A percentile compares a stretch with the other conserved stretches of the same genome.
These are phyloP conservation scores for Chamaetylas fuelleborni DNA, from an alignment of 2,113 vertebrate genomes.

Conservation along the genomic window DNA sequence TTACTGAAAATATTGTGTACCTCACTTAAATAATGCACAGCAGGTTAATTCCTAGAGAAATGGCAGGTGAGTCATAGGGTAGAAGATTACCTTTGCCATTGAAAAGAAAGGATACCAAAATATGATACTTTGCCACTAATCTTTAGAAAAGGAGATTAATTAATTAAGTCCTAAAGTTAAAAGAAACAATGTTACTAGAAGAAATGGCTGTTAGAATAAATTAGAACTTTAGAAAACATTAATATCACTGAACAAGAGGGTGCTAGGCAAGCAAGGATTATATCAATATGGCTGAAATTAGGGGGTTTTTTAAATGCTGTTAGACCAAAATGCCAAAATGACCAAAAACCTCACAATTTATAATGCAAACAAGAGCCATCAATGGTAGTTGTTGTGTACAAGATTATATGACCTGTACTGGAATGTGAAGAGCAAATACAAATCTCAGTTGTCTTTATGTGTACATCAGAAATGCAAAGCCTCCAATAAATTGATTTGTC, in stretches of 20 bases:
- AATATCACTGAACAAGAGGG: neutral
- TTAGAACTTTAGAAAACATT: neutral
- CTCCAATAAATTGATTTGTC: neutral
- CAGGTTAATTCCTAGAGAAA: neutral
- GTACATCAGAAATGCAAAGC: neutral
- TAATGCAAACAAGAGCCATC: neutral
- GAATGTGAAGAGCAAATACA: neutral
- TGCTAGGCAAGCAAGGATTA: neutral
- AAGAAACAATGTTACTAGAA: neutral
- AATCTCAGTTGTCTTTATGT: neutral
- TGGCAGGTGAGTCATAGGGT: neutral
- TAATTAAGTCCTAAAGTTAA: neutral
- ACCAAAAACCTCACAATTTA: neutral
- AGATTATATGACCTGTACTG: neutral
- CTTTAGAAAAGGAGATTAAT: neutral
- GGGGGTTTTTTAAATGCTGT: neutral
- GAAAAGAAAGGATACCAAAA: neutral
- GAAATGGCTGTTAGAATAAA: neutral
- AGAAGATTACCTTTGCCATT: neutral
- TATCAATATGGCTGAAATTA: neutral
- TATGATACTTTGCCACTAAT: neutral
- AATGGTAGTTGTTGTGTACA: neutral
- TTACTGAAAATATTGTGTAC: neutral
- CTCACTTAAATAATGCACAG: neutral
- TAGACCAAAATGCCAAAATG: neutral